Conservation (phyloP, 2,888 invertebrate genomes). For the Tiliacea citrago region DNA sequence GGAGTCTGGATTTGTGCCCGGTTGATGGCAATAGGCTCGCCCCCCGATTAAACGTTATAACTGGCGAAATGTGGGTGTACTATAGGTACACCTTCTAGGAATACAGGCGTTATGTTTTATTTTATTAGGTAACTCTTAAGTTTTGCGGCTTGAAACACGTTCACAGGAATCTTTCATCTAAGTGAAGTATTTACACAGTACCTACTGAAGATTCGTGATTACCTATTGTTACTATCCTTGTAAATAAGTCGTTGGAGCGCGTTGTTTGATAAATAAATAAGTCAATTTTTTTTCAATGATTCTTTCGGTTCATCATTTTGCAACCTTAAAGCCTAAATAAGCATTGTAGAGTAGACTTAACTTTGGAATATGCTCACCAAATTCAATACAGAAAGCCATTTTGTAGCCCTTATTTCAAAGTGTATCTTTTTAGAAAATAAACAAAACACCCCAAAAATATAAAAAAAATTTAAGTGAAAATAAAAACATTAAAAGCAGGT, state of each 20-base stretch:
- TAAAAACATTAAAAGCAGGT: slow-evolving; percentile 28
- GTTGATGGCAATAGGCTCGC: too few species aligned
- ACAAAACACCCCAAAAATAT: not conserved
- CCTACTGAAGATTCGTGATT: not conserved
- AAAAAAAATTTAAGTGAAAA: too few species aligned
- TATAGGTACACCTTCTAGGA: too few species aligned
- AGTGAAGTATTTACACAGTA: not conserved
- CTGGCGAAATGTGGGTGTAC: too few species aligned
- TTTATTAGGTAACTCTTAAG: too few species aligned
- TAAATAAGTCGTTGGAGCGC: not conserved
- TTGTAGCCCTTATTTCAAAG: not conserved
- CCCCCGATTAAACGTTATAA: too few species aligned
- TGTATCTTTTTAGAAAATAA: not conserved
- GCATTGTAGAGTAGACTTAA: not conserved
- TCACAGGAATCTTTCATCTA: not conserved
- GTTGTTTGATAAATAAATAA: not conserved
- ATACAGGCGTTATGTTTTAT: too few species aligned
- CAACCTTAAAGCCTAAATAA: not conserved
- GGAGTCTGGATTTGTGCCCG: too few species aligned
- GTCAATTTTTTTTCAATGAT: not conserved
- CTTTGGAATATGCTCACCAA: not conserved
- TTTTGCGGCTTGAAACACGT: not conserved
- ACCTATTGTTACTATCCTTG: not conserved
- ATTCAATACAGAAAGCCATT: not conserved
- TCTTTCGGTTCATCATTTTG: not conserved